Percentiles rank a stretch among this genome's conserved stretches.
Conservation (phyloP, 2,888 invertebrate genomes). For the Hirtodrosophila trivittata region DNA sequence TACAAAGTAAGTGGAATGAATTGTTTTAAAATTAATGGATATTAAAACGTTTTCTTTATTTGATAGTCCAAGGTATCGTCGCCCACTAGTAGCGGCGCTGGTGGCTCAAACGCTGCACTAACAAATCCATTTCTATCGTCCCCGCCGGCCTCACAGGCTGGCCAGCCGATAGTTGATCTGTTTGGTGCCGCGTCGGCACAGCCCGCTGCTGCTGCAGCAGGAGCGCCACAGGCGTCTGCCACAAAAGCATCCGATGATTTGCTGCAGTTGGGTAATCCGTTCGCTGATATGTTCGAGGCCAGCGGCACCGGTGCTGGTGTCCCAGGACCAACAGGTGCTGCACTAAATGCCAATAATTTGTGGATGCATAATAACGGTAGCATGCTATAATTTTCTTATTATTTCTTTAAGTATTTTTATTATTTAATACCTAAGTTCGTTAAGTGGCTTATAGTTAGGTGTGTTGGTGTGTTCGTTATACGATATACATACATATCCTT, state of each 20-base stretch:
- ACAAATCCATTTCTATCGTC: slow-evolving; percentile 95
- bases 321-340: slow-evolving; percentile 75
- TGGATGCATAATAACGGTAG: slow-evolving; percentile 85
- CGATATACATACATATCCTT: slow-evolving; percentile 22
- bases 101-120: slow-evolving; percentile 85
- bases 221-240: slow-evolving; percentile 79
- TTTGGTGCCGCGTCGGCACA: slow-evolving; percentile 86
- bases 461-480: slow-evolving; percentile 46
- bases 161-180: slow-evolving; percentile 90
- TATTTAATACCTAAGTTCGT: slow-evolving; percentile 40
- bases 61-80: slow-evolving; percentile 90
- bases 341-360: slow-evolving; percentile 84
- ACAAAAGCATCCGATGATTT: slow-evolving; percentile 94
- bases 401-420: slow-evolving; percentile 45
- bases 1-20: slow-evolving; percentile 90
- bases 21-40: slow-evolving; percentile 9
- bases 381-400: slow-evolving; percentile 81
- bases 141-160: slow-evolving; percentile 85
- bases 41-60: slow-evolving; percentile 30
- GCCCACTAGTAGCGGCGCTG: slow-evolving; percentile 87
- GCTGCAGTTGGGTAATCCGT: slow-evolving; percentile 95
- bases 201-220: slow-evolving; percentile 83
- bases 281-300: slow-evolving; percentile 94
- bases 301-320: slow-evolving; percentile 81
- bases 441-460: slow-evolving; percentile 35